Conservation (phyloP, 2,113 vertebrate genomes). For the Pachycephala philippinensis region DNA sequence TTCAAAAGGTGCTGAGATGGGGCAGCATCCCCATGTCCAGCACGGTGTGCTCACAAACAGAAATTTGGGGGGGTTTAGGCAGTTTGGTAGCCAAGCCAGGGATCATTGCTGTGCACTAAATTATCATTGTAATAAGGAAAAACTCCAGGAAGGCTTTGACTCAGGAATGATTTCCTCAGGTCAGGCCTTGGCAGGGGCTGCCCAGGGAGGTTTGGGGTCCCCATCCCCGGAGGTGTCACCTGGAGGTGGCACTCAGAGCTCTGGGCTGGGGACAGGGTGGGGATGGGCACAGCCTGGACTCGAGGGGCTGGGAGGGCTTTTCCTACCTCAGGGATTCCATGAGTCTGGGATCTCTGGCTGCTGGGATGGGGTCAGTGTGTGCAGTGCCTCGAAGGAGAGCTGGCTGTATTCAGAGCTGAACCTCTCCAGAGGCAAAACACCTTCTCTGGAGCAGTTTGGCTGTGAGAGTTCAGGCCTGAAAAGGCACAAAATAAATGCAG, state of each 20-base stretch:
- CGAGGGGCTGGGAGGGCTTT: not conserved
- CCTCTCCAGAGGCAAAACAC: not conserved
- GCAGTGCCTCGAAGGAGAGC: not conserved
- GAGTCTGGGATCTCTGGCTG: not conserved
- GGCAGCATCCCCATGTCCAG: accelerated
- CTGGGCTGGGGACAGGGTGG: not conserved
- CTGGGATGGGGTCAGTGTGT: not conserved
- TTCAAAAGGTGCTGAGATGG: not conserved
- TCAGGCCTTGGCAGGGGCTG: not conserved
- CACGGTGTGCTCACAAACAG: not conserved
- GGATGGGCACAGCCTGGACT: not conserved
- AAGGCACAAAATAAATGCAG: not conserved
- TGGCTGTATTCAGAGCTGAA: accelerated
- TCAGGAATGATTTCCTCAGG: not conserved
- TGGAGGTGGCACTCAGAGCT: not conserved
- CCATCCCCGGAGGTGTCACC: not conserved
- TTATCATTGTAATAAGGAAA: not conserved
- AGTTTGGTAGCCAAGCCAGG: not conserved
- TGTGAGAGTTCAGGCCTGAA: not conserved
- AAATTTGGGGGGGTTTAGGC: not conserved
- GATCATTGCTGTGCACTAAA: not conserved
- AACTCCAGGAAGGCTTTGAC: not conserved
- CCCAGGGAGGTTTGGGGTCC: not conserved
- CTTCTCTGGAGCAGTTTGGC: not conserved
- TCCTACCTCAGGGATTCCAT: accelerated